phyloP scores from a whole-genome alignment of 1,140 invertebrate genomes.

The Anagrus nilaparvatae region DNA sequence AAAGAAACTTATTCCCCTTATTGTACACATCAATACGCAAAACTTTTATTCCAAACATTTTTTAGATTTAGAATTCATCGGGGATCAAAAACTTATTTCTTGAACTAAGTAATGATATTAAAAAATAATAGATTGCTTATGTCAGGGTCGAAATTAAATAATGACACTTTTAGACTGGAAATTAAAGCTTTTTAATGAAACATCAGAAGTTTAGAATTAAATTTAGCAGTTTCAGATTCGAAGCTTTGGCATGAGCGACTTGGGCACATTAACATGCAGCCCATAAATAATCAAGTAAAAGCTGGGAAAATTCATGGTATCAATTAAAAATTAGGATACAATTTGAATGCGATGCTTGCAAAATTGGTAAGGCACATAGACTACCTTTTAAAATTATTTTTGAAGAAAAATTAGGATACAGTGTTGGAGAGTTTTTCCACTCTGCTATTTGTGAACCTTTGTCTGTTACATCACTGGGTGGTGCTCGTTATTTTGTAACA shows the following conservation, averaged over 20 bases:
- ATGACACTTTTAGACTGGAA: slow-evolving; percentile 11
- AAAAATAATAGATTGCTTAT: slow-evolving; percentile 10
- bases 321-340: neutral
- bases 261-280: slow-evolving; percentile 4
- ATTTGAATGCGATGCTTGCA: slow-evolving; percentile 14
- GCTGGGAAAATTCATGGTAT: slow-evolving; percentile 2
- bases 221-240: neutral
- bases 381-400: slow-evolving; percentile 2
- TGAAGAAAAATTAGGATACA: neutral
- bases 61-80: too few species aligned
- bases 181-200: slow-evolving; percentile 6
- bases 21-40: too few species aligned
- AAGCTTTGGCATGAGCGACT: slow-evolving; percentile 10
- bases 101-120: slow-evolving; percentile 2
- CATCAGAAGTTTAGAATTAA: neutral
- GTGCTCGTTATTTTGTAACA: slow-evolving; percentile 1
- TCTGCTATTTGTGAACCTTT: slow-evolving; percentile 7
- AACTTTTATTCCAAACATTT: too few species aligned
- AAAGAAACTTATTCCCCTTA: too few species aligned
- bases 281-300: neutral
- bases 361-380: slow-evolving; percentile 11
- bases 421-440: slow-evolving; percentile 11
- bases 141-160: slow-evolving; percentile 5
- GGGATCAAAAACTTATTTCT: slow-evolving; percentile 14
- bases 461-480: slow-evolving; percentile 2